phyloP scores from a whole-genome alignment of 64 coral and sea anemone species.

The Actinia equina region DNA sequence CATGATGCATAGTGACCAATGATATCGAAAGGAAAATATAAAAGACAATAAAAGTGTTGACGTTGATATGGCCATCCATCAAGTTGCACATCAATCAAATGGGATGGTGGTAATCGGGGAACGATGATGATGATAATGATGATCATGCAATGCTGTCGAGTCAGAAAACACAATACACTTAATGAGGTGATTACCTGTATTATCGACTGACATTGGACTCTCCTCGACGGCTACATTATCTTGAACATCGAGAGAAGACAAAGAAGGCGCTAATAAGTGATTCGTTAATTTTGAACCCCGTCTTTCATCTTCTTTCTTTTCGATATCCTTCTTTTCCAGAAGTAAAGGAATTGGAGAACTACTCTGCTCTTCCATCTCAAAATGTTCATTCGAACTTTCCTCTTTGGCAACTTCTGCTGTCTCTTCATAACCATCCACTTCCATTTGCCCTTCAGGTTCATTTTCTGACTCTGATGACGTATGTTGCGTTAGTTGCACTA shows the following conservation, averaged over 20 bases:
- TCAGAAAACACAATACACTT: too few species aligned
- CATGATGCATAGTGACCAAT: too few species aligned
- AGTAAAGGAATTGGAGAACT: neutral
- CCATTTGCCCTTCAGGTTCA: neutral
- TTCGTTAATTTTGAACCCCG: neutral
- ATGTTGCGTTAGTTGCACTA: neutral
- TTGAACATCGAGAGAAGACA: conserved; percentile 12
- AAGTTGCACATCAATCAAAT: too few species aligned
- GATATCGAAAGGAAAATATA: too few species aligned
- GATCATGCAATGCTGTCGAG: neutral
- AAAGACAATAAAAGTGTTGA: too few species aligned
- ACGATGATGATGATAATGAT: too few species aligned
- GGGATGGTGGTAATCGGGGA: too few species aligned
- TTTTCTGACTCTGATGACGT: neutral
- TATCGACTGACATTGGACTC: neutral
- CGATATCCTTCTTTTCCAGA: neutral
- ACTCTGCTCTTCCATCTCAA: conserved; percentile 15
- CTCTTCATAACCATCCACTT: conserved; percentile 3
- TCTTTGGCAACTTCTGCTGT: neutral
- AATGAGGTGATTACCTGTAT: neutral
- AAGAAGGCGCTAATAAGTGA: conserved; percentile 21
- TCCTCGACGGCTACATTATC: neutral
- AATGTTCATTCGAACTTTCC: conserved; percentile 13
- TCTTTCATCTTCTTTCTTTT: neutral
- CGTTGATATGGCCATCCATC: too few species aligned